These are phyloP conservation scores for Peucedramus taeniatus DNA, from an alignment of 2,113 vertebrate species.

Conservation along the genomic window DNA sequence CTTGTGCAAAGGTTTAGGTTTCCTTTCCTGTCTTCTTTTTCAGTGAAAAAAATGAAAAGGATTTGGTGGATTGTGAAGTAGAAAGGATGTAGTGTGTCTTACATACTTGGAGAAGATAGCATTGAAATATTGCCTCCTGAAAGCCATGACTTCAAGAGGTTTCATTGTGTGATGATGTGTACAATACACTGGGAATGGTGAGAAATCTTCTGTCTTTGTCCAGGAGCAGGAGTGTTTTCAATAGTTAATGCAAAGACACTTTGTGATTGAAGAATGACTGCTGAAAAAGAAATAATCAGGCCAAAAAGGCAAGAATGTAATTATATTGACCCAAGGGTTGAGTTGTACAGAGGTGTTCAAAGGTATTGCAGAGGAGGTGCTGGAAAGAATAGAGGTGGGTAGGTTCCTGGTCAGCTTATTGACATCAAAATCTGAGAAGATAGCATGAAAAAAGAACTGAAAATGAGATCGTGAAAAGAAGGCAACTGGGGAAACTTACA, in stretches of 20 bases:
- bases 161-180: background rate
- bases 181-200: background rate
- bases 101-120: background rate
- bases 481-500: background rate
- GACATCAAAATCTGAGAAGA: background rate
- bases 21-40: conserved; percentile 8
- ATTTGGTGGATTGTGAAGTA: conserved; percentile 1
- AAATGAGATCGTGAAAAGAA: background rate
- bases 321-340: background rate
- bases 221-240: background rate
- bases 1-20: conserved; percentile 33
- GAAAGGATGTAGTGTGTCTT: conserved; percentile 3
- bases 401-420: background rate
- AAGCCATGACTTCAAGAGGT: background rate
- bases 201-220: background rate
- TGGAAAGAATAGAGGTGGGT: background rate
- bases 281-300: background rate
- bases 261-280: background rate
- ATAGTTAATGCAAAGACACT: background rate
- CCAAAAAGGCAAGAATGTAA: background rate
- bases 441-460: background rate
- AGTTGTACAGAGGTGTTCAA: background rate
- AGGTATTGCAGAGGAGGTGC: background rate
- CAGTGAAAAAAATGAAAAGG: conserved; percentile 29
- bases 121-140: background rate